These are phyloP conservation scores for Drosophila quadrilineata DNA, from an alignment of 1,140 invertebrate species.

Conservation along the genomic window DNA sequence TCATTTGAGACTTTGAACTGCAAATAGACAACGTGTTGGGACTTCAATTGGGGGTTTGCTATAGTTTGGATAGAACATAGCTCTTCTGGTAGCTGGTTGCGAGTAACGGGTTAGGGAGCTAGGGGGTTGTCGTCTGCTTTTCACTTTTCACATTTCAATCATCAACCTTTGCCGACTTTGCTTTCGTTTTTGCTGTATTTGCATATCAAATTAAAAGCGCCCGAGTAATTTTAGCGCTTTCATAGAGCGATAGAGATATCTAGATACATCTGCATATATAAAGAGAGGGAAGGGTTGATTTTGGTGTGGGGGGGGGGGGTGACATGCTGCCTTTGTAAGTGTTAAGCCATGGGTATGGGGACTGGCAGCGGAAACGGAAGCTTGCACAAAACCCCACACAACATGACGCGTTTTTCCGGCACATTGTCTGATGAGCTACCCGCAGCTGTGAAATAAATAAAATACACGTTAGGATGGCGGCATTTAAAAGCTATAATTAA, in stretches of 20 bases:
- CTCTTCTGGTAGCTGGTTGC: too few species aligned
- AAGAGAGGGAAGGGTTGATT: neutral
- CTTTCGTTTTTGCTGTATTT: slow-evolving; percentile 77
- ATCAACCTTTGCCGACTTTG: slow-evolving; percentile 68
- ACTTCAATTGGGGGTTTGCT: slow-evolving; percentile 5
- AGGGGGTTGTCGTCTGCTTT: slow-evolving; percentile 52
- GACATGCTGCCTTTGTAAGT: neutral
- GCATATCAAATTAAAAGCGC: slow-evolving; percentile 79
- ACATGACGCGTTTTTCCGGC: slow-evolving; percentile 70
- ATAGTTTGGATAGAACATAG: slow-evolving; percentile 1
- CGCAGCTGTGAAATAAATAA: slow-evolving; percentile 77
- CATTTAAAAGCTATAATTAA: slow-evolving; percentile 80
- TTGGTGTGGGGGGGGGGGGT: neutral
- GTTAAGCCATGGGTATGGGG: too few species aligned
- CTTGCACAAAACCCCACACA: slow-evolving; percentile 47
- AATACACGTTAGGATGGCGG: slow-evolving; percentile 71
- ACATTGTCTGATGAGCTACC: slow-evolving; percentile 74
- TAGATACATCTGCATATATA: neutral
- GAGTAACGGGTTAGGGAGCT: neutral
- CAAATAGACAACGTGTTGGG: slow-evolving; percentile 68
- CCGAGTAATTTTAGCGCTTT: slow-evolving; percentile 74
- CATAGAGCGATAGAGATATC: slow-evolving; percentile 46
- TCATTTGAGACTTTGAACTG: slow-evolving; percentile 76
- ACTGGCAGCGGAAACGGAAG: slow-evolving; percentile 49
- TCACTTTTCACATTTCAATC: slow-evolving; percentile 77